Base-by-base conservation (phyloP, 2,888 invertebrate genomes). In the Holacanthella duospinosa region DNA sequence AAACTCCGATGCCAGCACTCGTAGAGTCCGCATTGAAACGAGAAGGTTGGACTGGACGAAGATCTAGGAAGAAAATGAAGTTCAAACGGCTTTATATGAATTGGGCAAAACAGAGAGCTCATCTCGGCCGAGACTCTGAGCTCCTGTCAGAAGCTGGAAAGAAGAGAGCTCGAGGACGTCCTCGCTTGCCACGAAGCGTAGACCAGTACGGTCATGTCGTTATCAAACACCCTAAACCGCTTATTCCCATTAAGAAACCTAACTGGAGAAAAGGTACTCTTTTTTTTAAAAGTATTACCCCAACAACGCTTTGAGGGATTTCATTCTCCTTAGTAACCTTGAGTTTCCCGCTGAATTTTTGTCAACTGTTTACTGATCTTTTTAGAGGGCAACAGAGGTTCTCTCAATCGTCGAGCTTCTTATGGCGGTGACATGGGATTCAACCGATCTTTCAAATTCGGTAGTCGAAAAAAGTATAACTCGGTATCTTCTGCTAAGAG, bases 21-120 rank as follows among this genome's bases (percentile, higher is more conserved):
- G 28, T 60, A 28, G 60, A 60, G 29, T 60, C 60, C 4, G 26
- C 53, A 26, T 29, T 60, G n/a, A 60, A 60, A 28, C 25, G 27
- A 4, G 53, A 60, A 53, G 60, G 28, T 19, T 60, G 60, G 48
- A 60, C 19, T n/a, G 48, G 48, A 48, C 48, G 48, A 4, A 48
- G 21, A 21, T 21, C 6, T 9, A 9, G 48, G 21, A 48, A 48
- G 48, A 48, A 48, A 21, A 48, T 48, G 48, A 48, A 48, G 21
- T 48, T 48, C 48, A 48, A 48, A 21, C 12, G 48, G n/a, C 4
- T 48, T 9, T 4, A 9, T n/a, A 48, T 48, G 48, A 48, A 21
- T 21, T 48, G 48, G 48, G 21, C 12, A 48, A 48, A 21, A 48
- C 48, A 9, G n/a, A 48, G 48, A 21, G 6, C 36, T 9, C 36